These are phyloP conservation scores for Pontoporia blainvillei DNA, from an alignment of 2,113 vertebrate genomes.

Conservation along the genomic window DNA sequence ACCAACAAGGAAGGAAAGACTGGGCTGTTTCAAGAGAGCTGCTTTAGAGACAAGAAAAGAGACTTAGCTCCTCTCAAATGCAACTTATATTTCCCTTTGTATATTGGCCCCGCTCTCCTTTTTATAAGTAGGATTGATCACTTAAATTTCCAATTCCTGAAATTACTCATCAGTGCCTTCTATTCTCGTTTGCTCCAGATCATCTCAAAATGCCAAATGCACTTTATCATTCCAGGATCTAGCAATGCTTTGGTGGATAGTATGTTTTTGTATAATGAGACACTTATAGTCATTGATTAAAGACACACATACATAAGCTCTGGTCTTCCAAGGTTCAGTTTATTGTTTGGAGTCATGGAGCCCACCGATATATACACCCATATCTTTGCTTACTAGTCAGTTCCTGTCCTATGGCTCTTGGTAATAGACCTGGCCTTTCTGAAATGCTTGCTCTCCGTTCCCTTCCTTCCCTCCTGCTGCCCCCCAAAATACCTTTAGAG, in stretches of 20 bases:
- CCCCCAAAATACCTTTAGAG: not conserved
- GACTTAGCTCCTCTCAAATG: not conserved
- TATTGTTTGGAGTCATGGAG: not conserved
- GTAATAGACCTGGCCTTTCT: not conserved
- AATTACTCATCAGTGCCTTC: not conserved
- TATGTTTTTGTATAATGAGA: not conserved
- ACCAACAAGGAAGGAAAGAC: not conserved
- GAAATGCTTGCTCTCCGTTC: accelerated
- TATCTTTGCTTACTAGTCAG: not conserved
- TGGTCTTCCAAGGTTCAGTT: not conserved
- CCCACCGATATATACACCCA: not conserved
- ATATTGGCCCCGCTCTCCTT: not conserved
- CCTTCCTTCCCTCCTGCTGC: not conserved
- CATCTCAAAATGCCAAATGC: not conserved
- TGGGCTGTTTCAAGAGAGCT: not conserved
- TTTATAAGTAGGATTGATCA: not conserved
- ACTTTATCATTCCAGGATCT: not conserved
- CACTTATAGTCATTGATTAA: not conserved
- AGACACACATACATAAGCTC: not conserved
- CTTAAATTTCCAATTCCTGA: not conserved
- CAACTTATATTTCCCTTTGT: not conserved
- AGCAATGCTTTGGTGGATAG: not conserved
- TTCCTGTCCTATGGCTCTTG: not conserved
- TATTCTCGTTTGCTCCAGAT: not conserved
- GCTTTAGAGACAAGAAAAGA: not conserved